Evolutionary conservation across 2,888 invertebrate species (phyloP), one percentile per base, ranked within the genome.

Genomic region (Plebejus anna): DNA sequence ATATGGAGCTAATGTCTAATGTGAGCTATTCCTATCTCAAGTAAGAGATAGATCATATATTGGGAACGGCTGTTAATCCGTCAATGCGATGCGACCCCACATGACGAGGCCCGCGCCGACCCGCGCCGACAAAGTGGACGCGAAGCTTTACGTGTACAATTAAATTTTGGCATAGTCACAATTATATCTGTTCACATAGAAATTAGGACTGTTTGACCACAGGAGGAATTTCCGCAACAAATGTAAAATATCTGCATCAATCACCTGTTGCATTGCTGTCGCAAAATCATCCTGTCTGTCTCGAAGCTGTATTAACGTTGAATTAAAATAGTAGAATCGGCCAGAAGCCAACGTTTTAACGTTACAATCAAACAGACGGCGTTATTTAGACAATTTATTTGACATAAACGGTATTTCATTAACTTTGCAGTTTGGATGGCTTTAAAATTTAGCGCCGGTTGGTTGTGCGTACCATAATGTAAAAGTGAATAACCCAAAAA

Each of bases 341-440:
- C 11, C 13, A 55, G 16, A 13, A 55, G 4, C 7, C n/a, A 22
- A 22, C 13, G 22, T 28, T 4, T 61, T 22, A 61, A 61, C 61
- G 22, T 61, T 22, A 61, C 22, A 13, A 32, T 32, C 4, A 66
- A 66, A 66, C 66, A 32, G 32, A 5, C 5, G 13, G 13, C 66
- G 66, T 36, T 66, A 66, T 66, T 66, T 66, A 66, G 66, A 66
- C 36, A 66, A 66, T 66, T 66, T 66, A 66, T 66, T 36, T 36
- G 66, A 32, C 32, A 66, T 66, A 36, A 66, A 32, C 32, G 66
- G 66, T 32, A 66, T 66, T 66, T 66, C 66, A 66, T 66, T 66
- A 66, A 66, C 66, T 66, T 36, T 36, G 66, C 32, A 66, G 66
- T 66, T 66, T 66, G 66, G 32, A 32, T 66, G 66, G 66, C 66